These are phyloP conservation scores for Drosophila arawakana DNA, from an alignment of 1,140 invertebrate genomes.

Conservation along the genomic window DNA sequence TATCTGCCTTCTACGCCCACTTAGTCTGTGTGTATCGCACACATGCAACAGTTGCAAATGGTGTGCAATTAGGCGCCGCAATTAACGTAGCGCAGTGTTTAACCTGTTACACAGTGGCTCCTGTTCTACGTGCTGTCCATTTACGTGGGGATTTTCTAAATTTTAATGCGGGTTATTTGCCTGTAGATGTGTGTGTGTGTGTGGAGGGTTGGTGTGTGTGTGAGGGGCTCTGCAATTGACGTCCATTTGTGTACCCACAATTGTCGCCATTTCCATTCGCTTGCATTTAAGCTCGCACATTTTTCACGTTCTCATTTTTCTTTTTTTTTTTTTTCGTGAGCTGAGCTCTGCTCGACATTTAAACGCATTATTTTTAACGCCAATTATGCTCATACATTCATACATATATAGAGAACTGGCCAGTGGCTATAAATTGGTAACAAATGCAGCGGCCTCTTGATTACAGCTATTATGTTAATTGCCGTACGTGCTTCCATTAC, in stretches of 20 bases:
- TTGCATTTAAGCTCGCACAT: conserved; percentile 56
- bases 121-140: conserved; percentile 52
- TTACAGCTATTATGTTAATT: conserved; percentile 77
- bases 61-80: conserved; percentile 78
- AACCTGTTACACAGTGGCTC: conserved; percentile 68
- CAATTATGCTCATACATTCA: conserved; percentile 58
- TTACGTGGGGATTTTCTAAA: conserved; percentile 76
- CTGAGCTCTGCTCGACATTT: conserved; percentile 50
- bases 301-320: conserved; percentile 66
- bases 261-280: conserved; percentile 57
- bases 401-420: conserved; percentile 1
- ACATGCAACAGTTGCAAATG: conserved; percentile 76
- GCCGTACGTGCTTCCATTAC: conserved; percentile 57
- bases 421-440: conserved; percentile 65
- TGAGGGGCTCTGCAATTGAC: conserved; percentile 57
- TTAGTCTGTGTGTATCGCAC: conserved; percentile 16
- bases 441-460: conserved; percentile 64
- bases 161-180: conserved; percentile 74
- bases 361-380: conserved; percentile 79
- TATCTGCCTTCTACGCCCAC: conserved; percentile 1
- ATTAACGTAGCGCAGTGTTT: conserved; percentile 79
- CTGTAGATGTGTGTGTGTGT: conserved; percentile 4
- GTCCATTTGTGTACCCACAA: conserved; percentile 74
- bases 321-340: conserved; percentile 4
- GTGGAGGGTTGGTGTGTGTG: conserved; percentile 1